Conservation (phyloP, 2,797 vertebrate genomes). For the Phataginus tricuspis region DNA sequence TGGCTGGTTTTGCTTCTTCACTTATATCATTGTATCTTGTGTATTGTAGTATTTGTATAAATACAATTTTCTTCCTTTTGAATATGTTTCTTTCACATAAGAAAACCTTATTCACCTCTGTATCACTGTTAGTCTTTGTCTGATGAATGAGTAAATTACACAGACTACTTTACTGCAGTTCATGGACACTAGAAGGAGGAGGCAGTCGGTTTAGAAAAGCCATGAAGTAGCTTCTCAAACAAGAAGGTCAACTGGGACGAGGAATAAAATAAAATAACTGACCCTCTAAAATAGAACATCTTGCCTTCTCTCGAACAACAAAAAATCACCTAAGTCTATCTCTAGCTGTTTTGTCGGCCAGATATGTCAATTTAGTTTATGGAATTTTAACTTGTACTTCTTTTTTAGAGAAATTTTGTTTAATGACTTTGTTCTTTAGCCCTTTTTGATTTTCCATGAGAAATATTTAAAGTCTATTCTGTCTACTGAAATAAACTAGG, state of each 20-base stretch:
- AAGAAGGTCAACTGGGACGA: neutral
- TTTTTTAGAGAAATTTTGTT: neutral
- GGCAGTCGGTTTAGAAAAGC: slow-evolving; percentile 19
- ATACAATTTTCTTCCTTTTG: slow-evolving; percentile 3
- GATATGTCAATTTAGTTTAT: neutral
- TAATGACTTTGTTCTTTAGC: neutral
- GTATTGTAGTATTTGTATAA: neutral
- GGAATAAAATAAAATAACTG: slow-evolving; percentile 45
- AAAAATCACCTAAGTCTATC: neutral
- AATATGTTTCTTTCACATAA: neutral
- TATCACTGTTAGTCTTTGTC: slow-evolving; percentile 44
- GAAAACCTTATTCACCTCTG: slow-evolving; percentile 30
- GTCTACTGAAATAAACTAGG: neutral
- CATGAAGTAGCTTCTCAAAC: neutral
- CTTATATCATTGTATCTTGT: neutral
- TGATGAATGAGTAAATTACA: slow-evolving; percentile 46
- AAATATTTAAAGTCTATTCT: slow-evolving; percentile 20
- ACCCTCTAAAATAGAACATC: neutral
- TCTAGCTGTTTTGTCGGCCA: neutral
- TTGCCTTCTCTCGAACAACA: neutral
- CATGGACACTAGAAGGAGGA: neutral
- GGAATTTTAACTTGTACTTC: neutral
- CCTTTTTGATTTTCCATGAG: neutral
- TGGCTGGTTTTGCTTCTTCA: neutral
- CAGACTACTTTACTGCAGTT: neutral